These are phyloP conservation scores for Isichthys henryi DNA, from an alignment of 2,113 vertebrate genomes.

Conservation along the genomic window DNA sequence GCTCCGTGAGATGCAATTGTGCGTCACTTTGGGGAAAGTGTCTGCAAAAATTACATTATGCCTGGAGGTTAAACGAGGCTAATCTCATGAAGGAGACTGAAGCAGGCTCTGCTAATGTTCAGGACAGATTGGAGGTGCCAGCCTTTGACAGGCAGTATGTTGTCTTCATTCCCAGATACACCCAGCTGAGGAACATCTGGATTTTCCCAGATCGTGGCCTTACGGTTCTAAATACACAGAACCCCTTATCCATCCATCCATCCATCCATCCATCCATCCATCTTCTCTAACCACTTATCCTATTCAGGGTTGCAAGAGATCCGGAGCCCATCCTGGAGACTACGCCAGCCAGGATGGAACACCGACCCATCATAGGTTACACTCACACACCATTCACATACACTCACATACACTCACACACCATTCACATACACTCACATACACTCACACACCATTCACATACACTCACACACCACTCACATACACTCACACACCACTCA, in stretches of 20 bases:
- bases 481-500: too few species aligned
- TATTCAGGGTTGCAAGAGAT: too few species aligned
- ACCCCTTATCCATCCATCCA: conserved; percentile 41
- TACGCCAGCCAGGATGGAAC: too few species aligned
- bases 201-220: conserved; percentile 56
- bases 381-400: too few species aligned
- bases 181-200: conserved; percentile 82
- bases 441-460: too few species aligned
- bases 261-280: conserved; percentile 9
- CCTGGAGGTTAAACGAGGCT: conserved; percentile 25
- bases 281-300: too few species aligned
- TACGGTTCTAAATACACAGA: conserved; percentile 31
- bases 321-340: too few species aligned
- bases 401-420: too few species aligned
- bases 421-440: too few species aligned
- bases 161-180: conserved; percentile 66
- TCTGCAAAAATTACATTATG: neutral
- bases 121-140: conserved; percentile 70
- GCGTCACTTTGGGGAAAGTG: neutral
- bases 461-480: too few species aligned
- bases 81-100: conserved; percentile 19
- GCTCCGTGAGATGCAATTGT: neutral
- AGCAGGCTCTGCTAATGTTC: conserved; percentile 69
- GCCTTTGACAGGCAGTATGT: conserved; percentile 71
- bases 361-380: too few species aligned